phyloP scores from a whole-genome alignment of 2,797 vertebrate genomes.

The Periophthalmus magnuspinnatus region DNA sequence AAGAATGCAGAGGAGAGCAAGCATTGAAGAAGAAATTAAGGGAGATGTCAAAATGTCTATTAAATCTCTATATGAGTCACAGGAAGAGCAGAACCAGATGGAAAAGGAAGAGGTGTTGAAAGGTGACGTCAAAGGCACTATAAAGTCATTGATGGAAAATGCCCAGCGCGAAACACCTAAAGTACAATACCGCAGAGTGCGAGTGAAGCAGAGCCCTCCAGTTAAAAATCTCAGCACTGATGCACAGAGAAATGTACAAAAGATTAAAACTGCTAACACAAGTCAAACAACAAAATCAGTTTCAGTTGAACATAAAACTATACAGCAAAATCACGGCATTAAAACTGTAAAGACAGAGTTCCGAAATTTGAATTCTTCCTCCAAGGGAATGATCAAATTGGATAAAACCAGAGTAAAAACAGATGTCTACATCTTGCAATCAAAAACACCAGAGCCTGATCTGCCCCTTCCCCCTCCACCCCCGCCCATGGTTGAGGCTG shows the following conservation, averaged over 20 bases:
- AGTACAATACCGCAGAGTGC: slow-evolving; percentile 72
- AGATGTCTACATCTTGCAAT: slow-evolving; percentile 62
- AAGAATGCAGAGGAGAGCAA: slow-evolving; percentile 67
- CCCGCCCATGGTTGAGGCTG: slow-evolving; percentile 73
- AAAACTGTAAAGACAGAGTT: slow-evolving; percentile 80
- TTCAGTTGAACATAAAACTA: slow-evolving; percentile 76
- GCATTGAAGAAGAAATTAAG: slow-evolving; percentile 65
- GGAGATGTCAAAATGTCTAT: slow-evolving; percentile 77
- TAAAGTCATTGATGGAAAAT: slow-evolving; percentile 82
- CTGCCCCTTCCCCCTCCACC: slow-evolving; percentile 85
- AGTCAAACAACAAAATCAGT: slow-evolving; percentile 42
- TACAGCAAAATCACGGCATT: slow-evolving; percentile 77
- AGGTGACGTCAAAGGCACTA: slow-evolving; percentile 80
- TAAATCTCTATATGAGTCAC: slow-evolving; percentile 74
- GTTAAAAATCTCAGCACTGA: slow-evolving; percentile 71
- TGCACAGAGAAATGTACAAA: slow-evolving; percentile 67
- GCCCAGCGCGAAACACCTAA: slow-evolving; percentile 75
- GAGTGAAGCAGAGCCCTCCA: slow-evolving; percentile 67
- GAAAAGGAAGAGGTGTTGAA: slow-evolving; percentile 80
- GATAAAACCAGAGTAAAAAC: slow-evolving; percentile 72
- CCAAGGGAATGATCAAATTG: slow-evolving; percentile 69
- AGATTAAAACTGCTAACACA: slow-evolving; percentile 67
- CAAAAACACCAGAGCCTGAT: slow-evolving; percentile 68
- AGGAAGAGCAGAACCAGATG: slow-evolving; percentile 71
- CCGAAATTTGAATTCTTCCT: slow-evolving; percentile 73